Conservation (phyloP, 2,797 vertebrate genomes). For the Rhyacichthys aspro region DNA sequence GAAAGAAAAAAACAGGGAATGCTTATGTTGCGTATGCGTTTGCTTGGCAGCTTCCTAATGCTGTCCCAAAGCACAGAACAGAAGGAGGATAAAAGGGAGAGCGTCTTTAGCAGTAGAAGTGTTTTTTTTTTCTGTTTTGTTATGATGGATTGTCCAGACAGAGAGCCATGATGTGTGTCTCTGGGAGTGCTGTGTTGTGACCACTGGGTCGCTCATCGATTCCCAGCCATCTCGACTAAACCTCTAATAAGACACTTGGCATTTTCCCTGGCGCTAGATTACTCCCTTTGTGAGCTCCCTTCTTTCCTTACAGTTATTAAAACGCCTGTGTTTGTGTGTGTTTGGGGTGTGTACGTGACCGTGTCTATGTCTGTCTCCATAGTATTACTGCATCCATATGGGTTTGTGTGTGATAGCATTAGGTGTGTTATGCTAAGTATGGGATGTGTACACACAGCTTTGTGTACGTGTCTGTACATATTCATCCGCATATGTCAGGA, state of each 20-base stretch:
- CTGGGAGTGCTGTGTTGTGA: slow-evolving; percentile 64
- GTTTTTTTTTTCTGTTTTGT: slow-evolving; percentile 47
- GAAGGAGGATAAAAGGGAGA: slow-evolving; percentile 57
- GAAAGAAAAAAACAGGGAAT: slow-evolving; percentile 51
- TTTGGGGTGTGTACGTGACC: slow-evolving; percentile 19
- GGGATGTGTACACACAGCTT: slow-evolving; percentile 21
- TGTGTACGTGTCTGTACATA: slow-evolving; percentile 33
- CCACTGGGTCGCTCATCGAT: slow-evolving; percentile 73
- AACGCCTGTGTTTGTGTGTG: slow-evolving; percentile 15
- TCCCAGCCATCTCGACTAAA: slow-evolving; percentile 68
- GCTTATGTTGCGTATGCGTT: slow-evolving; percentile 53
- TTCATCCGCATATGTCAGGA: slow-evolving; percentile 34
- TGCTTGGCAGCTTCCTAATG: slow-evolving; percentile 59
- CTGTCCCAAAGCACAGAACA: slow-evolving; percentile 66
- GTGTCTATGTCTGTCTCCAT: slow-evolving; percentile 2
- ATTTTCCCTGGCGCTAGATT: slow-evolving; percentile 75
- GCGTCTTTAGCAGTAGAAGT: slow-evolving; percentile 50
- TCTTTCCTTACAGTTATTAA: slow-evolving; percentile 43
- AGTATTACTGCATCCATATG: slow-evolving; percentile 19
- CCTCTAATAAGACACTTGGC: slow-evolving; percentile 81
- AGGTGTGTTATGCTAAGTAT: slow-evolving; percentile 17
- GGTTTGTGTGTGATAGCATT: slow-evolving; percentile 25
- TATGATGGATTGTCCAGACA: slow-evolving; percentile 71
- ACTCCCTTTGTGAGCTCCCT: slow-evolving; percentile 64
- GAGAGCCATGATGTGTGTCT: slow-evolving; percentile 67